phyloP scores from a whole-genome alignment of 2,113 vertebrate genomes.

The Ailurus styani region DNA sequence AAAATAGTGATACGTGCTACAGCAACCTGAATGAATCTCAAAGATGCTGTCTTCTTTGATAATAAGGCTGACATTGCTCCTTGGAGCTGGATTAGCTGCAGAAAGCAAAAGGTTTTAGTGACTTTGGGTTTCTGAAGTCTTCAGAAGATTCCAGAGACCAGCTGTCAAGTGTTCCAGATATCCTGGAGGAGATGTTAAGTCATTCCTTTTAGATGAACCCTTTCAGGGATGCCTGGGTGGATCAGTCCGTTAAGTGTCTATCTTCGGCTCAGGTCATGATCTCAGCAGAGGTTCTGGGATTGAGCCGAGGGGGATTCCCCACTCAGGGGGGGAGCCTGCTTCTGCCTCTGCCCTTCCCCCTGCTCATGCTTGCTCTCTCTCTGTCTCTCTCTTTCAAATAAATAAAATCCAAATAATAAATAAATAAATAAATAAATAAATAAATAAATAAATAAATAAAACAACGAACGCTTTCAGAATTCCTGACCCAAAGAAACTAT shows the following conservation, averaged over 20 bases:
- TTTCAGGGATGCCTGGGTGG: not conserved
- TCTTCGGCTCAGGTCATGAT: not conserved
- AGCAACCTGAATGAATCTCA: not conserved
- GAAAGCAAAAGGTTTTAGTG: not conserved
- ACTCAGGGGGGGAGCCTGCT: not conserved
- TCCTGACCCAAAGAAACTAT: not conserved
- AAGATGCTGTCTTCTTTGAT: not conserved
- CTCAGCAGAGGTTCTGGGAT: no score
- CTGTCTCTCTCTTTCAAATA: no score
- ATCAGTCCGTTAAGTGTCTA: no score
- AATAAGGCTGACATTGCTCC: not conserved
- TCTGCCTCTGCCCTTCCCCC: not conserved
- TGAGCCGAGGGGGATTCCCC: no score
- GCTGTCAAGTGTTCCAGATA: not conserved
- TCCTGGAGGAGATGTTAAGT: not conserved
- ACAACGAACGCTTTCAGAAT: not conserved
- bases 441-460: not conserved
- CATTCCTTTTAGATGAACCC: not conserved
- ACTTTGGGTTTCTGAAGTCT: not conserved
- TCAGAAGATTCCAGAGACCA: not conserved
- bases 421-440: no score
- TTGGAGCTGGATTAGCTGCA: not conserved
- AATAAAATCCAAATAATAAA: no score
- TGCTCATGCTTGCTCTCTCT: not conserved
- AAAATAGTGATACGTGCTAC: not conserved